Conservation (phyloP, 2,113 vertebrate genomes). For the Procavia capensis region DNA sequence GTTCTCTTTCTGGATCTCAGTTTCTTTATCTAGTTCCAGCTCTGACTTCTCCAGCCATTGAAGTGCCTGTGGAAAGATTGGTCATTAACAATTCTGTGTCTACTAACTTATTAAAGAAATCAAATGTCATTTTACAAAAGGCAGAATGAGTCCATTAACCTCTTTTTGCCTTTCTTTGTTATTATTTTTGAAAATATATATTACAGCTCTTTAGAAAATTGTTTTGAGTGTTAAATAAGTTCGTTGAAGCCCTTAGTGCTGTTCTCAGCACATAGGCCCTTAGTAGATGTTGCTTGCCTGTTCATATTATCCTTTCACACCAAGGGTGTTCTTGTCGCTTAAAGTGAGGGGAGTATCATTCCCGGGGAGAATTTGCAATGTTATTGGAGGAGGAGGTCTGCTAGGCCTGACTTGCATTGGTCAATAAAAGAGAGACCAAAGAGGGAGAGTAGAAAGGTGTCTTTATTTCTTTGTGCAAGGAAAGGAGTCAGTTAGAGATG, state of each 20-base stretch:
- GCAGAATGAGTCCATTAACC: background rate
- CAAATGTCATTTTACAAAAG: background rate
- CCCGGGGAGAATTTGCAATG: background rate
- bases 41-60: background rate
- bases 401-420: no score
- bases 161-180: background rate
- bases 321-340: background rate
- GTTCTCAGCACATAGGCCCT: rapidly evolving
- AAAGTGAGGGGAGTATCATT: background rate
- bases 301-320: background rate
- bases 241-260: background rate
- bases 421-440: no score
- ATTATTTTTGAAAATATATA: background rate
- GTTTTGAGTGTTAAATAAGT: background rate
- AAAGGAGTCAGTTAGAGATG: no score
- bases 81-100: background rate
- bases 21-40: background rate
- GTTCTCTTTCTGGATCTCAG: background rate
- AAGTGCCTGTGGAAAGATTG: background rate
- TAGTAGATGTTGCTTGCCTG: background rate
- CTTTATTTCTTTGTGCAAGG: no score
- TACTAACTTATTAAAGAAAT: background rate
- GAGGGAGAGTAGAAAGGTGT: no score
- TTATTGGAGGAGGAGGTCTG: no score
- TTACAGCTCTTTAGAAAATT: background rate